Base-by-base conservation (phyloP, 2,797 vertebrate species). In the Periophthalmus magnuspinnatus region DNA sequence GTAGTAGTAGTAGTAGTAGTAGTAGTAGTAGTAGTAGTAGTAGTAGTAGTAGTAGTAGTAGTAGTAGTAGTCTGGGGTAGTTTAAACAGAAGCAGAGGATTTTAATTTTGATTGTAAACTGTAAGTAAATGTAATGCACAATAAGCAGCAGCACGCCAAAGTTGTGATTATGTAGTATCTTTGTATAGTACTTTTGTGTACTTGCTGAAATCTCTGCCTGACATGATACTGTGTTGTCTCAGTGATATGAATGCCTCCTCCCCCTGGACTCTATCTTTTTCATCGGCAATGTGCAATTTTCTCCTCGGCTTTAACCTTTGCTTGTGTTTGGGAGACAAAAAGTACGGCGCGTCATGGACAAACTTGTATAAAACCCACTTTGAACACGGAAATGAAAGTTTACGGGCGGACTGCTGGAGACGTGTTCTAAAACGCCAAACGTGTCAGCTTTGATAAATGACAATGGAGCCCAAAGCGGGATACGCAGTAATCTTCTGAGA, bases 341-440 rank as follows among this genome's bases (percentile, higher is more conserved):
- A 82, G 80, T 68, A 64, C 71, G 71, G 11, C 0, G 70, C 54
- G 74, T 70, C 67, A 73, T n/a, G 67, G 16, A 64, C 58, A 71
- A 63, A 73, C 67, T 69, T 63, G 62, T 65, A 69, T 74, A 69
- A 71, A 83, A 83, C 72, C 60, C 77, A 73, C 76, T 81, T 75
- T 72, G 48, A 62, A 67, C 50, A 77, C 85, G 81, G 81, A 88
- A 88, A 91, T 88, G 72, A 80, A 87, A 80, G 81, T 82, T 77
- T 83, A 77, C 60, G 67, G 56, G 69, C 38, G n/a, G 67, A 71
- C 60, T 63, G 68, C 47, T 0, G 17, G 47, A 67, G 45, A 71
- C 5, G 33, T 79, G 52, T 68, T 63, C 33, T 38, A 9, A 0
- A 58, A 65, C 45, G 68, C 52, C 45, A 36, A 67, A 56, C 2